phyloP scores from a whole-genome alignment of 2,888 invertebrate genomes.

The Caenorhabditis virilis region DNA sequence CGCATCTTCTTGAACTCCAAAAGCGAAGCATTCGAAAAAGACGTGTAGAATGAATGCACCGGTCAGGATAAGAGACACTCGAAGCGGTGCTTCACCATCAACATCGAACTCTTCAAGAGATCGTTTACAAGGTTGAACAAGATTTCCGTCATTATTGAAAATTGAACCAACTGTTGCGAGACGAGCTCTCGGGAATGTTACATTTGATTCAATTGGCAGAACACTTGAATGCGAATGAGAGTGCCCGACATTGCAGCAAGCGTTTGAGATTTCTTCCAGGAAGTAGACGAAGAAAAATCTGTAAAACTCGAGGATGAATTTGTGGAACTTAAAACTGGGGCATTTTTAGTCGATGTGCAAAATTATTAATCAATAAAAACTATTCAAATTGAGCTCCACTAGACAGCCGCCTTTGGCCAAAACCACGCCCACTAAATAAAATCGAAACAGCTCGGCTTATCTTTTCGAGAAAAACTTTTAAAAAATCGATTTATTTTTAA shows the following conservation, averaged over 20 bases:
- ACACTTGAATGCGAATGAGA: slow-evolving; percentile 29
- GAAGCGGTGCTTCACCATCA: slow-evolving; percentile 32
- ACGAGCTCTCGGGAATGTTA: slow-evolving; percentile 29
- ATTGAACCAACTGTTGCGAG: slow-evolving; percentile 37
- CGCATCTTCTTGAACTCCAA: slow-evolving; percentile 53
- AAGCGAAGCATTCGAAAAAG: slow-evolving; percentile 61
- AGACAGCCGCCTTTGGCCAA: too few species aligned
- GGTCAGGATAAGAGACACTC: slow-evolving; percentile 46
- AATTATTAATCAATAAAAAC: too few species aligned
- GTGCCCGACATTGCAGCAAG: slow-evolving; percentile 34
- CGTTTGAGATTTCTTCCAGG: slow-evolving; percentile 53
- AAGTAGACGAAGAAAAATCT: slow-evolving; percentile 63
- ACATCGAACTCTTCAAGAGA: slow-evolving; percentile 21
- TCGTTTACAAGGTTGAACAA: slow-evolving; percentile 29
- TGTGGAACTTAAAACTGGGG: too few species aligned
- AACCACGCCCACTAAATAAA: too few species aligned
- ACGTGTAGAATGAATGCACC: slow-evolving; percentile 57
- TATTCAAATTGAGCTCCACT: too few species aligned
- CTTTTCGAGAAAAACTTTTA: too few species aligned
- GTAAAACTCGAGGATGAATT: too few species aligned
- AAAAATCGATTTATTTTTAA: too few species aligned
- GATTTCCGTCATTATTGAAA: slow-evolving; percentile 31
- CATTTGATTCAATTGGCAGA: slow-evolving; percentile 28
- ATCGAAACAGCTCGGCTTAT: too few species aligned
- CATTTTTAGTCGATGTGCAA: too few species aligned